phyloP scores from a whole-genome alignment of 2,888 invertebrate genomes.

The Folsomia manolachei region DNA sequence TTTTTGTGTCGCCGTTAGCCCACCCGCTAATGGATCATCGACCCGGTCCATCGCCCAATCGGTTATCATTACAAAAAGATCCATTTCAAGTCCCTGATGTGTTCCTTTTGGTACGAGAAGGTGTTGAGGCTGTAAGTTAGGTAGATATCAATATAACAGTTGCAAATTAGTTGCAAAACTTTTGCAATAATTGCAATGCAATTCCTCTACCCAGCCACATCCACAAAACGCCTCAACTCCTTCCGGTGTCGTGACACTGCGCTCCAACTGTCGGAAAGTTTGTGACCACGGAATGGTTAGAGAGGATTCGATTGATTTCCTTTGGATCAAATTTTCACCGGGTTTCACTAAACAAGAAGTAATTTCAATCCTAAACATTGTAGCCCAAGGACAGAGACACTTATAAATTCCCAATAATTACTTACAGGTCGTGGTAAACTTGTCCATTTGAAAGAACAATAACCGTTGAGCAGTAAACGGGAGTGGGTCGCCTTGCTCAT shows the following conservation, averaged over 20 bases:
- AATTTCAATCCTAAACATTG: not conserved
- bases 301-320: constrained; percentile 68
- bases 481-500: constrained; percentile 66
- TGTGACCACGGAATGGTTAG: constrained; percentile 81
- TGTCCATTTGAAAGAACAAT: constrained; percentile 71
- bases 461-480: constrained; percentile 60
- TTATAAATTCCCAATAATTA: no score
- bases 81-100: constrained; percentile 48
- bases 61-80: constrained; percentile 50
- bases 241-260: constrained; percentile 58
- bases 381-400: not conserved
- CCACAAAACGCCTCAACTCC: constrained; percentile 68
- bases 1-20: not conserved
- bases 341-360: constrained; percentile 58
- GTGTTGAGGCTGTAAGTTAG: constrained; percentile 40
- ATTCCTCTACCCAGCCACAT: constrained; percentile 76
- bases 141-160: no score
- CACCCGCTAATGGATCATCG: not conserved
- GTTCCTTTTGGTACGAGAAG: constrained; percentile 50
- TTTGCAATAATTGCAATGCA: no score
- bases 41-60: constrained; percentile 48
- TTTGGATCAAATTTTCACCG: constrained; percentile 62
- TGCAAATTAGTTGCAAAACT: no score
- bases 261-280: constrained; percentile 64
- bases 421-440: constrained; percentile 66